Evolutionary conservation across 2,113 vertebrate species (phyloP).

Genomic region (Smithornis capensis): DNA sequence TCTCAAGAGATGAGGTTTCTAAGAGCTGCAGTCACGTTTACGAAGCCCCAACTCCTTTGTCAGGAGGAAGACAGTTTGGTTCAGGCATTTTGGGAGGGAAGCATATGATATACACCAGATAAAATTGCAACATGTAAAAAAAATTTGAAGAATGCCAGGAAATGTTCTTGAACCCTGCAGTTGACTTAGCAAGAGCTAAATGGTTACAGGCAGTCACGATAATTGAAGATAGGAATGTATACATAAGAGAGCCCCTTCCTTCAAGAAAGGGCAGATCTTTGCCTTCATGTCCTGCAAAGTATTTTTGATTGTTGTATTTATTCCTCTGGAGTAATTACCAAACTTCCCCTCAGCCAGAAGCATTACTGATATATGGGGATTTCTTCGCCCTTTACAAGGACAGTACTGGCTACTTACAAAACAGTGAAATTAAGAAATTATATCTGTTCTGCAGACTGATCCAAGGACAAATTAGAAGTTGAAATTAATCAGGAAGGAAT

Average conservation of each 20-base stretch:
- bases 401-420: conserved; percentile 13
- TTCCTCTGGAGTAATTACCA: background rate
- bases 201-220: background rate
- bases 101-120: background rate
- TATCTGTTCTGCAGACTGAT: background rate
- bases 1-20: background rate
- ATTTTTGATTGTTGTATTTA: conserved; percentile 1
- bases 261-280: conserved; percentile 7
- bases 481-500: conserved; percentile 29
- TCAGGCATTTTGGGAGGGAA: background rate
- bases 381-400: conserved; percentile 23
- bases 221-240: background rate
- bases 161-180: conserved; percentile 4
- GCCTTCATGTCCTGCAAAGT: background rate
- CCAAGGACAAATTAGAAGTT: conserved; percentile 46
- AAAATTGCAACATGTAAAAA: background rate
- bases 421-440: conserved; percentile 30
- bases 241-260: background rate
- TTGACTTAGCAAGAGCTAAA: background rate
- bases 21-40: background rate
- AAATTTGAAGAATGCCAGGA: conserved; percentile 31
- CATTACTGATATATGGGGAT: conserved; percentile 22
- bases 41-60: fast-evolving
- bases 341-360: conserved; percentile 17
- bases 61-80: background rate